Conservation (phyloP, 1,140 invertebrate genomes). For the Helicoverpa armigera region DNA sequence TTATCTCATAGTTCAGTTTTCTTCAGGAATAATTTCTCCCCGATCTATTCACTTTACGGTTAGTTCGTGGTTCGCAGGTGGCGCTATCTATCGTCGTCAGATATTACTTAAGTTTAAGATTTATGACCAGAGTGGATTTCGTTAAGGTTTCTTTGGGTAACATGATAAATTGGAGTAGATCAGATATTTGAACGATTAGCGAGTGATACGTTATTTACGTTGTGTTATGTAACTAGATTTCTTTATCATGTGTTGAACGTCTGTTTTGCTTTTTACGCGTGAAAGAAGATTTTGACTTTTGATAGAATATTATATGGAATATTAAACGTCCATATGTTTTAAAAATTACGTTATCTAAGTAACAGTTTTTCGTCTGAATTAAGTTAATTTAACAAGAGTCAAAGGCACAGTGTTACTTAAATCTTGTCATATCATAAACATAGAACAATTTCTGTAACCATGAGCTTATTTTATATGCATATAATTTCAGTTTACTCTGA, state of each 20-base stretch:
- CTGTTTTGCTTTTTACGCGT: background rate
- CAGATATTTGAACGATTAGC: constrained; percentile 7
- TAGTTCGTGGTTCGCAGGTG: constrained; percentile 19
- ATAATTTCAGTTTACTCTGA: too few relatives aligned
- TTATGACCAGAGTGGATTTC: constrained; percentile 34
- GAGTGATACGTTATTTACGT: background rate
- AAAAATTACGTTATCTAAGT: too few relatives aligned
- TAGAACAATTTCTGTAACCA: too few relatives aligned
- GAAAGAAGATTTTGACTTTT: too few relatives aligned
- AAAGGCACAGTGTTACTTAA: too few relatives aligned
- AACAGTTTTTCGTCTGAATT: too few relatives aligned
- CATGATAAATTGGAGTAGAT: constrained; percentile 25
- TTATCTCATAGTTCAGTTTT: constrained; percentile 8
- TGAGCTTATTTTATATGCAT: too few relatives aligned
- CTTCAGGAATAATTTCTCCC: constrained; percentile 22
- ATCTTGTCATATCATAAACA: too few relatives aligned
- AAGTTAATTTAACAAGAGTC: too few relatives aligned
- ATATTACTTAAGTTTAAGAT: constrained; percentile 39
- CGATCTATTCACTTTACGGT: constrained; percentile 34
- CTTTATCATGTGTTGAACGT: background rate
- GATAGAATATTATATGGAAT: too few relatives aligned
- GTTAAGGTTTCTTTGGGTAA: constrained; percentile 6
- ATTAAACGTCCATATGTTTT: too few relatives aligned
- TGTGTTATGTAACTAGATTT: constrained; percentile 2
- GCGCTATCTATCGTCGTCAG: constrained; percentile 36